Conservation (phyloP, 2,113 vertebrate species). For the Callipepla squamata region DNA sequence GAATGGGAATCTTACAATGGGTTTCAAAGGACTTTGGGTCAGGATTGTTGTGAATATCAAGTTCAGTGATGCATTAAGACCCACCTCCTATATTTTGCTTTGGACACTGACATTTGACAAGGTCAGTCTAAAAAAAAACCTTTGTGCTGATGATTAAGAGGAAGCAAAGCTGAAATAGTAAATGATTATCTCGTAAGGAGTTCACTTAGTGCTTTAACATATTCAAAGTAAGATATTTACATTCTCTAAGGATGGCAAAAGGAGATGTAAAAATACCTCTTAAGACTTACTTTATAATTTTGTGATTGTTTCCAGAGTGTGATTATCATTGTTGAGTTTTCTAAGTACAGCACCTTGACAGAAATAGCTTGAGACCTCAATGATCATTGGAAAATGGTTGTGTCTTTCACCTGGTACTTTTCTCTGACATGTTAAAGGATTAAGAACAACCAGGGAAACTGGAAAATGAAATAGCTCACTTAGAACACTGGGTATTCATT, state of each 20-base stretch:
- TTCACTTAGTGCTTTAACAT: background rate
- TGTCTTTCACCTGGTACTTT: background rate
- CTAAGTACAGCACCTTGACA: background rate
- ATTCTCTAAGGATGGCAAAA: background rate
- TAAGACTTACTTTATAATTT: background rate
- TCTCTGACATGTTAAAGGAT: background rate
- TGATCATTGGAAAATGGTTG: background rate
- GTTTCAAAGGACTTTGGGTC: background rate
- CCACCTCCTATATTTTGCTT: background rate
- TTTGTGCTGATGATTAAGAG: constrained; percentile 21
- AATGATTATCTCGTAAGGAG: background rate
- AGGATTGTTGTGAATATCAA: background rate
- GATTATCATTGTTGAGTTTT: background rate
- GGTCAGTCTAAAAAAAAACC: background rate
- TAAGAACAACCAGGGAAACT: background rate
- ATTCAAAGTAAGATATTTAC: constrained; percentile 14
- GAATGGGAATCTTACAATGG: background rate
- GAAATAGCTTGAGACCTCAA: background rate
- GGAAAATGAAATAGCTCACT: background rate
- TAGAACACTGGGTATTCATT: background rate
- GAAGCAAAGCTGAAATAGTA: constrained; percentile 28
- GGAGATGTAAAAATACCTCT: background rate
- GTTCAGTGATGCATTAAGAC: background rate
- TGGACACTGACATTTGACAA: constrained; percentile 56
- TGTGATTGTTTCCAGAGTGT: background rate